These are phyloP conservation scores for Malacoraja senta DNA, from an alignment of 2,797 vertebrate genomes.

Conservation along the genomic window DNA sequence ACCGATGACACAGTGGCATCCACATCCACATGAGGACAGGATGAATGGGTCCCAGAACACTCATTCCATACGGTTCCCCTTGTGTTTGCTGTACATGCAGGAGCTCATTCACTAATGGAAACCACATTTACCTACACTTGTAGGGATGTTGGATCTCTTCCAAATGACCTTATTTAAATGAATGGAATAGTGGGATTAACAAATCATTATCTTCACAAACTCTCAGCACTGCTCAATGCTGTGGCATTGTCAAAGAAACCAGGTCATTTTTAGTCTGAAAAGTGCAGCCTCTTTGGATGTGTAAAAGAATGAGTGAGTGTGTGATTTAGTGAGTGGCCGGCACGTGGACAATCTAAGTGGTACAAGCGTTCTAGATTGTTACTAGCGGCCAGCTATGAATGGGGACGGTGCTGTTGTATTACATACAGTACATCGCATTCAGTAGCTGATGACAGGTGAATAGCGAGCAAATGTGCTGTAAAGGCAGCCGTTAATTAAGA, in stretches of 20 bases:
- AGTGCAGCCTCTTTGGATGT: no score
- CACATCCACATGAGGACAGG: background rate
- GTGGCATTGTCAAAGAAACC: background rate
- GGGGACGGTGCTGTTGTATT: background rate
- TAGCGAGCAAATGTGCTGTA: background rate
- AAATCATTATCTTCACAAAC: conserved; percentile 13
- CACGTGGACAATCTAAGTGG: background rate
- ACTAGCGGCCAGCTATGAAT: background rate
- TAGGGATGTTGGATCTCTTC: conserved; percentile 13
- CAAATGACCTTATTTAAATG: conserved; percentile 30
- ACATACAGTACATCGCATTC: background rate
- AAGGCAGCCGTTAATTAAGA: conserved; percentile 19
- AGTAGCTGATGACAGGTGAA: background rate
- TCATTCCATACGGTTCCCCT: background rate
- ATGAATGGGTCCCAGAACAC: background rate
- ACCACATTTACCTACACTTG: conserved; percentile 19
- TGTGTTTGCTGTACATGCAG: conserved; percentile 2
- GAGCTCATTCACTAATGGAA: conserved; percentile 31
- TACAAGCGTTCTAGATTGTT: background rate
- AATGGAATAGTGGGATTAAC: conserved; percentile 20
- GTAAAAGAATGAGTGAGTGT: background rate
- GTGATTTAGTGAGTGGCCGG: background rate
- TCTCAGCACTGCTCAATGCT: background rate
- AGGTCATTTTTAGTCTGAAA: background rate
- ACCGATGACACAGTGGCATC: background rate